These are phyloP conservation scores for Noturus placidus DNA, from an alignment of 2,113 vertebrate genomes.

Conservation along the genomic window DNA sequence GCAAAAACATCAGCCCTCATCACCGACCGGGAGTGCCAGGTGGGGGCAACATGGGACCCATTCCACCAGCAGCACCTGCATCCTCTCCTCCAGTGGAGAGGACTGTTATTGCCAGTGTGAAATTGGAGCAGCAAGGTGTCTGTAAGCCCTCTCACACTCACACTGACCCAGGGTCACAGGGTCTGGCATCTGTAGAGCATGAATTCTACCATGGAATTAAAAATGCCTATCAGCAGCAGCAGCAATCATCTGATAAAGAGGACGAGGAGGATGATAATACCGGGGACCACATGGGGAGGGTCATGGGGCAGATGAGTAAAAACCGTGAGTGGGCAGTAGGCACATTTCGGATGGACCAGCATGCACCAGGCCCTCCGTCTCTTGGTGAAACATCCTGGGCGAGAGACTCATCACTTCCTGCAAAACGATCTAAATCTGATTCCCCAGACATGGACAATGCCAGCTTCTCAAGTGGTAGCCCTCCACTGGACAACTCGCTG, in stretches of 20 bases:
- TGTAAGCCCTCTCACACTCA: slow-evolving; percentile 57
- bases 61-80: slow-evolving; percentile 39
- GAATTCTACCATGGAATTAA: slow-evolving; percentile 82
- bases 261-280: slow-evolving; percentile 58
- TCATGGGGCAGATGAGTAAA: slow-evolving; percentile 66
- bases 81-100: slow-evolving; percentile 59
- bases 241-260: slow-evolving; percentile 55
- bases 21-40: slow-evolving; percentile 72
- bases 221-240: slow-evolving; percentile 62
- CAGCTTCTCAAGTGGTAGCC: slow-evolving; percentile 93
- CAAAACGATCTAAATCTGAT: slow-evolving; percentile 85
- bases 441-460: slow-evolving; percentile 90
- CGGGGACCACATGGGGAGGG: slow-evolving; percentile 60
- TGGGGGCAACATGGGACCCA: slow-evolving; percentile 63
- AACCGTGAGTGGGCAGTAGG: slow-evolving; percentile 65
- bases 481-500: slow-evolving; percentile 85
- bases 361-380: slow-evolving; percentile 73
- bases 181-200: slow-evolving; percentile 79
- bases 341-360: slow-evolving; percentile 73
- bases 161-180: slow-evolving; percentile 66
- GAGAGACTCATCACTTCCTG: slow-evolving; percentile 72
- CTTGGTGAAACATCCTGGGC: slow-evolving; percentile 62
- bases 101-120: slow-evolving; percentile 78
- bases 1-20: slow-evolving; percentile 82
- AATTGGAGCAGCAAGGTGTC: slow-evolving; percentile 70